phyloP scores from a whole-genome alignment of 2,888 invertebrate genomes.

The Sycophila texana region DNA sequence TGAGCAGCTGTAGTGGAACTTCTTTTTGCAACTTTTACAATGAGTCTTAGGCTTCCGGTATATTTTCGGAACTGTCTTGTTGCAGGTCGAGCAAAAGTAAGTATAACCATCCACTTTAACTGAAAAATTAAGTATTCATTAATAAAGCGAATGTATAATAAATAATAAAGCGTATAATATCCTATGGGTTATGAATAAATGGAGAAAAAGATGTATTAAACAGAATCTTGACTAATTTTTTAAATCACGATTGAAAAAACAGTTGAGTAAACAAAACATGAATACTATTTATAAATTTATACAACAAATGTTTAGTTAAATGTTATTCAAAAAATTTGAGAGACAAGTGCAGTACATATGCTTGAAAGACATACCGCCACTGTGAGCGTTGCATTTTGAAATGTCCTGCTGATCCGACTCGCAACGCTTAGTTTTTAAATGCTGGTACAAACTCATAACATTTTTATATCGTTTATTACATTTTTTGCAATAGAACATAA shows the following conservation, averaged over 20 bases:
- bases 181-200: no score
- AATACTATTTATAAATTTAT: no score
- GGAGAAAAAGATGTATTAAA: no score
- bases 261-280: no score
- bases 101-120: no score
- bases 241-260: no score
- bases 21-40: neutral
- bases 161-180: no score
- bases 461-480: neutral
- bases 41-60: neutral
- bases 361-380: neutral
- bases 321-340: neutral
- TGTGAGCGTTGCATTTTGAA: no score
- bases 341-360: neutral
- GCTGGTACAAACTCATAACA: neutral
- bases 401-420: neutral
- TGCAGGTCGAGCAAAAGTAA: neutral
- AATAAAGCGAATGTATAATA: no score
- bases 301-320: no score
- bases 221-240: no score
- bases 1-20: neutral
- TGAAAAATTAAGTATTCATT: no score
- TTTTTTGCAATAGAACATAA: neutral
- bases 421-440: neutral
- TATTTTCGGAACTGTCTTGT: neutral